phyloP scores from a whole-genome alignment of 2,113 vertebrate genomes.

The Psilopogon haemacephalus region DNA sequence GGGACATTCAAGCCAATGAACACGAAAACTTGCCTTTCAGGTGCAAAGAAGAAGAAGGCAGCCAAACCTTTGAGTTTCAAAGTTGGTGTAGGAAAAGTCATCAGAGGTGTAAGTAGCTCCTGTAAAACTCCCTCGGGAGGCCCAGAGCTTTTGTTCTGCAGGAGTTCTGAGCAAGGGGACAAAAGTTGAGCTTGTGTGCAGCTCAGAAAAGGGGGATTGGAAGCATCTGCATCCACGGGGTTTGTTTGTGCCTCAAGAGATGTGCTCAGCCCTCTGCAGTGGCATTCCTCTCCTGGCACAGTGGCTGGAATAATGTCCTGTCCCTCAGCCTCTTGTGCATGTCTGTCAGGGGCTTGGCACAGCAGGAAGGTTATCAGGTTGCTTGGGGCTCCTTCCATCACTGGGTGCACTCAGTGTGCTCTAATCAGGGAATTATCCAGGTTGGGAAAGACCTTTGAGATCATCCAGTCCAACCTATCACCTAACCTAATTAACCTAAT shows the following conservation, averaged over 20 bases:
- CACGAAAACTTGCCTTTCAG: constrained; percentile 73
- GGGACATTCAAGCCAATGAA: not conserved
- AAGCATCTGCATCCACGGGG: rapidly evolving
- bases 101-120: constrained; percentile 86
- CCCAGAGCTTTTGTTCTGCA: rapidly evolving
- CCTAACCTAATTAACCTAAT: no score
- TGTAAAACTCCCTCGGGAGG: rapidly evolving
- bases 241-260: rapidly evolving
- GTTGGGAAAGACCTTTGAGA: no score
- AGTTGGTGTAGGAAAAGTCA: constrained; percentile 92
- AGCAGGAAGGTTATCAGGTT: not conserved
- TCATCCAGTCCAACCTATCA: no score
- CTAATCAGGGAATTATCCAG: no score
- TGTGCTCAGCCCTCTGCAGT: not conserved
- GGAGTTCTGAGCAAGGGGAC: rapidly evolving
- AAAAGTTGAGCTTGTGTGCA: rapidly evolving
- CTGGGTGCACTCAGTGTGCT: not conserved
- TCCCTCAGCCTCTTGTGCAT: not conserved
- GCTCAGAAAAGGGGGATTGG: rapidly evolving
- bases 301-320: rapidly evolving
- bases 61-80: constrained; percentile 93
- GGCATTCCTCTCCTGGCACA: rapidly evolving
- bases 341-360: not conserved
- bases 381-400: not conserved
- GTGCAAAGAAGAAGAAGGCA: constrained; percentile 92